Base-by-base conservation (phyloP, 2,888 invertebrate genomes). In the Trilocha varians region DNA sequence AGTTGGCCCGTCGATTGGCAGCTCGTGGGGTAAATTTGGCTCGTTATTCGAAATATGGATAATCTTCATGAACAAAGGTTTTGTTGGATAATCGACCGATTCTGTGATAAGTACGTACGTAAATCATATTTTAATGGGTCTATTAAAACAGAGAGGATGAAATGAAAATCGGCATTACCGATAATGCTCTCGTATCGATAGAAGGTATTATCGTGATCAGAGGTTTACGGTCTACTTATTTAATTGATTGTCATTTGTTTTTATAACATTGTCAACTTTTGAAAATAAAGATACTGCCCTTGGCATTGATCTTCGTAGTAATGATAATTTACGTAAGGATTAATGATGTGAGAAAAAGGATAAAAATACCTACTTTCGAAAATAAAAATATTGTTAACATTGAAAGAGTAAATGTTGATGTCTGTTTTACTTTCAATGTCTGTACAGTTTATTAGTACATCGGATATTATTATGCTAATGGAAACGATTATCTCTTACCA, bases 111-210 rank as follows among this genome's bases (percentile, higher is more conserved):
- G 38, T 42, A 38, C 35, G 42, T 16, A 18, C 38, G 38, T 42
- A 34, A 42, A 13, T 42, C 42, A 42, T 42, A 38, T 42, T 42
- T 38, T 42, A 42, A 38, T 42, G 25, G 38, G 34, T 25, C 38
- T 32, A 33, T 42, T 42, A 38, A 42, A 38, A 35, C 38, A 32
- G 33, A 34, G 18, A 25, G 25, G 15, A 25, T 32, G 34, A 42
- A 42, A 38, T 42, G 42, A 16, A 18, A 35, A 34, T 35, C 16
- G 37, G 13, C 16, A 34, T 17, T 42, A 8, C 25, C 16, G 42
- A 42, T 42, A 42, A 16, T 16, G 25, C 9, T 36, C 18, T 8
- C 18, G 18, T 18, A 18, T 18, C 18, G 18, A 18, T 18, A 18
- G 1, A 18, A 18, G 18, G 18, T 8, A 18, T 18, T 18, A 18